A percentile compares a stretch with the other conserved stretches of the same genome.
Conservation (phyloP, 1,140 invertebrate genomes). For the Vanessa tameamea region DNA sequence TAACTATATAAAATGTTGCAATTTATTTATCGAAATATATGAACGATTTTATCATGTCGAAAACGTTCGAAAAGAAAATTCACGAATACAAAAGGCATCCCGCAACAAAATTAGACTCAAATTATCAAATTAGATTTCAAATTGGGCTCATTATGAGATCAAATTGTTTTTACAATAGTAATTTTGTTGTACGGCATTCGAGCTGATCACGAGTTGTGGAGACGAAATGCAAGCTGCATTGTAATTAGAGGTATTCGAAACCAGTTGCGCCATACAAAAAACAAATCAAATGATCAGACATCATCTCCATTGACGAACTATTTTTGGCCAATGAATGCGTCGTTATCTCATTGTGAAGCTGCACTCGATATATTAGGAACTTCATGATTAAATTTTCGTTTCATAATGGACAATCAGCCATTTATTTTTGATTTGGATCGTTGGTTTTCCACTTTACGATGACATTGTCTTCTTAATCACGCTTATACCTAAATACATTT, state of each 20-base stretch:
- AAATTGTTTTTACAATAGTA: slow-evolving; percentile 40
- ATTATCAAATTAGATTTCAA: slow-evolving; percentile 50
- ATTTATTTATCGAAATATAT: not conserved
- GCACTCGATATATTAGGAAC: slow-evolving; percentile 48
- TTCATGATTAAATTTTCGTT: slow-evolving; percentile 54
- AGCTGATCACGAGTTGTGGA: slow-evolving; percentile 42
- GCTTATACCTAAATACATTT: slow-evolving; percentile 42
- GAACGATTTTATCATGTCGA: not conserved
- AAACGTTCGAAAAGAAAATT: slow-evolving; percentile 14
- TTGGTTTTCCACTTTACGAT: slow-evolving; percentile 43
- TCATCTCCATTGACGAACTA: slow-evolving; percentile 41
- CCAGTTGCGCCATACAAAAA: slow-evolving; percentile 39
- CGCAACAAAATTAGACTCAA: slow-evolving; percentile 43
- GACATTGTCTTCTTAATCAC: slow-evolving; percentile 38
- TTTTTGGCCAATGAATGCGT: slow-evolving; percentile 47
- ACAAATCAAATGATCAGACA: slow-evolving; percentile 40
- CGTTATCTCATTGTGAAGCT: slow-evolving; percentile 42
- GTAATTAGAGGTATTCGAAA: slow-evolving; percentile 49
- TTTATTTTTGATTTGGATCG: slow-evolving; percentile 50
- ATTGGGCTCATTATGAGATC: slow-evolving; percentile 41
- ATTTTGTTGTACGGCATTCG: slow-evolving; percentile 47
- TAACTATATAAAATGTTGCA: not conserved
- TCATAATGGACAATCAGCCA: slow-evolving; percentile 43
- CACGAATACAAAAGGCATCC: slow-evolving; percentile 30
- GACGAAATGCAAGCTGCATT: slow-evolving; percentile 38